Evolutionary conservation across 2,113 vertebrate genomes (phyloP), one percentile per base, ranked within the genome.

Genomic region (Mola mola): DNA sequence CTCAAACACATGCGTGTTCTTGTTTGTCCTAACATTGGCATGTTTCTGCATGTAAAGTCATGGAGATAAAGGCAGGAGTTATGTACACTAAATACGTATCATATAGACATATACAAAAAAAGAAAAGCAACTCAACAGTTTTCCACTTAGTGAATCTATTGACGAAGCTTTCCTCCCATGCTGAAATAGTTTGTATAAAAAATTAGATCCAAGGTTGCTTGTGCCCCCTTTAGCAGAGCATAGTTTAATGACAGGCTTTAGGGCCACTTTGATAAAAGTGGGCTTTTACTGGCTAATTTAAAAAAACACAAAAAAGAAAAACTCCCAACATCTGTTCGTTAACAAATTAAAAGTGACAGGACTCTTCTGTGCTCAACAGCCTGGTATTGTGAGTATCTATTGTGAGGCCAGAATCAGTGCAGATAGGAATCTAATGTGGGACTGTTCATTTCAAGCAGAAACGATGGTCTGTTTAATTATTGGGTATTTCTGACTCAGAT

Each of bases 391-490:
- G n/a, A n/a, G n/a, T n/a, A n/a, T n/a, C n/a, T n/a, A n/a, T n/a
- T n/a, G n/a, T n/a, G n/a, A n/a, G n/a, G n/a, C n/a, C n/a, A n/a
- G n/a, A n/a, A n/a, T n/a, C n/a, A n/a, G n/a, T n/a, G n/a, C n/a
- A n/a, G n/a, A n/a, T n/a, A n/a, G n/a, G n/a, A n/a, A n/a, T n/a
- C n/a, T n/a, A n/a, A n/a, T n/a, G n/a, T n/a, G n/a, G n/a, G n/a
- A n/a, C n/a, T 33, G 51, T 28, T 17, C 34, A 41, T 43, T 68
- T 61, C 19, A 13, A 70, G 56, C 51, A 59, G 44, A 60, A 0
- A 15, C 19, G n/a, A 2, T 20, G 36, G 46, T 66, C 13, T 42
- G 10, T 24, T 67, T 31, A 68, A 51, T 42, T n/a, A 29, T 5
- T 42, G 20, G n/a, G n/a, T n/a, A n/a, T n/a, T n/a, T n/a, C n/a